Evolutionary conservation across 2,888 invertebrate species (phyloP).

Genomic region (Trichopria drosophilae): DNA sequence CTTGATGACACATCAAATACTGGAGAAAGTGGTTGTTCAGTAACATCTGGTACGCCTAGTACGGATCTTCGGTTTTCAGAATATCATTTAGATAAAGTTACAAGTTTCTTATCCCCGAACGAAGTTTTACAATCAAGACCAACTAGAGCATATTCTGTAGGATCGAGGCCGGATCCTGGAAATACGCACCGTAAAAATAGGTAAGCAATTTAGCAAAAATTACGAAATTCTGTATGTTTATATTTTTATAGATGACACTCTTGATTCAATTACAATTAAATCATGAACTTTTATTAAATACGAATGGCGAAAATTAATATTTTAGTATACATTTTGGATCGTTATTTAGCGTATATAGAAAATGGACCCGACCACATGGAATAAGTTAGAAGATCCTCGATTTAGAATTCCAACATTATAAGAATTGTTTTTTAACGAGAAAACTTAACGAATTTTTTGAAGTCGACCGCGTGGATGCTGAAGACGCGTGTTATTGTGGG

Average conservation of each 20-base stretch:
- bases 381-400: no score
- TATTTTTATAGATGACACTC: neutral
- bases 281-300: no score
- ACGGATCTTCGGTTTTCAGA: conserved; percentile 76
- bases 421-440: no score
- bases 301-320: no score
- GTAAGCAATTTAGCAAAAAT: conserved; percentile 34
- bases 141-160: conserved; percentile 83
- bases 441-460: no score
- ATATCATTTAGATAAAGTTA: conserved; percentile 80
- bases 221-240: conserved; percentile 1
- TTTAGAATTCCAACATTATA: no score
- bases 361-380: no score
- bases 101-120: conserved; percentile 69
- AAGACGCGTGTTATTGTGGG: no score
- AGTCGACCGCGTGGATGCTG: no score
- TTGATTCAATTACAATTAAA: no score
- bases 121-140: conserved; percentile 69
- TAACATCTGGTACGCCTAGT: conserved; percentile 80
- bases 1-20: conserved; percentile 63
- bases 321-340: no score
- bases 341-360: no score
- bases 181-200: conserved; percentile 61
- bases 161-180: conserved; percentile 73
- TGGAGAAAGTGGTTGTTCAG: conserved; percentile 72